Conservation (phyloP, 2,797 vertebrate genomes). For the Melanotaenia nigrans region DNA sequence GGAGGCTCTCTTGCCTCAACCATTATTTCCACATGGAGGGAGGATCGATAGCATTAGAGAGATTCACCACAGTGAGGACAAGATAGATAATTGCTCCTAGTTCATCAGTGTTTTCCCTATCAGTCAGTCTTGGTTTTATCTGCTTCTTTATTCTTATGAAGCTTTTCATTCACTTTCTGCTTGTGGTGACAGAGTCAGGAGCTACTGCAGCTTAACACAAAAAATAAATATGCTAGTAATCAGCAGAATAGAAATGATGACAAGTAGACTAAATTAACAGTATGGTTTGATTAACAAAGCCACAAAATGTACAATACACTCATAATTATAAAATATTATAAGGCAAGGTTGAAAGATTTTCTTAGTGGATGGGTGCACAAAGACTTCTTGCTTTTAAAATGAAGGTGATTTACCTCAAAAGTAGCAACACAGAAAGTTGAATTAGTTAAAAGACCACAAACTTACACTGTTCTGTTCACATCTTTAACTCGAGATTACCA, state of each 20-base stretch:
- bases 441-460: no score
- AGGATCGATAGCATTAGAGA: slow-evolving; percentile 10
- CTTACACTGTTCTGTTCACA: no score
- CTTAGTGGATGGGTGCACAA: background rate
- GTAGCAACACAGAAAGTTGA: no score
- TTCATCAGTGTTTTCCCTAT: slow-evolving; percentile 11
- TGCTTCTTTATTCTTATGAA: background rate
- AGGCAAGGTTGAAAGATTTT: background rate
- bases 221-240: no score
- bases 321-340: background rate
- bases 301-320: no score
- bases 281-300: no score
- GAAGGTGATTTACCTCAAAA: no score
- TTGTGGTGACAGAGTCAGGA: background rate
- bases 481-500: no score
- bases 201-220: background rate
- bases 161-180: no score
- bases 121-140: slow-evolving; percentile 4
- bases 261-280: no score
- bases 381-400: background rate
- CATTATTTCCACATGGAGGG: slow-evolving; percentile 29
- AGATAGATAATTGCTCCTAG: slow-evolving; percentile 32
- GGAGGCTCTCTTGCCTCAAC: slow-evolving; percentile 38
- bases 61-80: slow-evolving; percentile 44
- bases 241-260: no score